Conservation (phyloP, 2,888 invertebrate genomes). For the Campoplex nolae region DNA sequence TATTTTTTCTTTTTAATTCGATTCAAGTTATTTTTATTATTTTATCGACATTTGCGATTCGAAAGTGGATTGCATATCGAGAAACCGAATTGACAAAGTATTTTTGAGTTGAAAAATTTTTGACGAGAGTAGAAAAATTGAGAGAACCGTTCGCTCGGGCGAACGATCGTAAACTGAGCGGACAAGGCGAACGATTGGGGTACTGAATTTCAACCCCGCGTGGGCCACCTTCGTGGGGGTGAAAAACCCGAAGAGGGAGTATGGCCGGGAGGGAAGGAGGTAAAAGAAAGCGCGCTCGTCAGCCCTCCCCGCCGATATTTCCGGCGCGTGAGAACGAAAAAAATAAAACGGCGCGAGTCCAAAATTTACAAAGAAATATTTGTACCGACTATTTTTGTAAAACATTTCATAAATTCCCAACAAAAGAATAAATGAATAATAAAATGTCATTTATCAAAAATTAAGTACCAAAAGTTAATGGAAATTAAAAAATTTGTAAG, state of each 20-base stretch:
- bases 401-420: not conserved
- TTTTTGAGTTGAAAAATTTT: not conserved
- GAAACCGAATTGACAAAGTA: not conserved
- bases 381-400: not conserved
- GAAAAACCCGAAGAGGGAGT: constrained; percentile 20
- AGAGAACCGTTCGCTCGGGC: constrained; percentile 54
- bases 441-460: too few relatives aligned
- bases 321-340: constrained; percentile 47
- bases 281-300: not conserved
- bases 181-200: constrained; percentile 37
- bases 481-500: too few relatives aligned
- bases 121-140: not conserved
- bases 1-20: too few relatives aligned
- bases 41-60: not conserved
- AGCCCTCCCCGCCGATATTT: constrained; percentile 19
- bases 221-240: constrained; percentile 66
- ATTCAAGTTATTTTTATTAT: too few relatives aligned
- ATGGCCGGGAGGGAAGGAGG: not conserved
- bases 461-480: too few relatives aligned
- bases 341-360: constrained; percentile 25
- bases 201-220: constrained; percentile 63
- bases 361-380: not conserved
- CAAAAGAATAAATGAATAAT: too few relatives aligned
- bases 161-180: constrained; percentile 64
- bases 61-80: not conserved